These are phyloP conservation scores for Martes martes DNA, from an alignment of 2,113 vertebrate genomes.

Conservation along the genomic window DNA sequence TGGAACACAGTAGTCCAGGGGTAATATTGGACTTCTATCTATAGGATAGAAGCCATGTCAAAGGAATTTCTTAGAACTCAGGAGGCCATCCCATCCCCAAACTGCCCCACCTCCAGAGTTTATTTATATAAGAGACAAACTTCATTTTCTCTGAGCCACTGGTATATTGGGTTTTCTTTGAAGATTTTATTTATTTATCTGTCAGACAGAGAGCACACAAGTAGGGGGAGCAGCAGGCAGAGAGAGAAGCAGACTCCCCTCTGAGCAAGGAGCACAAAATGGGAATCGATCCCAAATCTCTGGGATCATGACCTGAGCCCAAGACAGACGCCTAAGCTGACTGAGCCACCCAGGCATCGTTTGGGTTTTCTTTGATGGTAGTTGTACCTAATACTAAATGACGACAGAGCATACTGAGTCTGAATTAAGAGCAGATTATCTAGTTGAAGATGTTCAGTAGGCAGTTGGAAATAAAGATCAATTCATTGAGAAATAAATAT, in stretches of 20 bases:
- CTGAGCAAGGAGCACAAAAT: too few relatives aligned
- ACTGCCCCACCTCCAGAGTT: not conserved
- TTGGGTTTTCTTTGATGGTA: not conserved
- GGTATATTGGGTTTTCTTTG: not conserved
- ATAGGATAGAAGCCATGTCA: not conserved
- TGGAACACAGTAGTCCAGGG: not conserved
- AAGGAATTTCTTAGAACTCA: not conserved
- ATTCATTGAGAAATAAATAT: not conserved
- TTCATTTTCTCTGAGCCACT: not conserved
- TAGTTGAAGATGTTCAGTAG: not conserved
- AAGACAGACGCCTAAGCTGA: too few relatives aligned
- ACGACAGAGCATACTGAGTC: not conserved
- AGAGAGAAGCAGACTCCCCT: too few relatives aligned
- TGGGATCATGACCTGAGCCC: too few relatives aligned
- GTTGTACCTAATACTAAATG: not conserved
- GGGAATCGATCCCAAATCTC: too few relatives aligned
- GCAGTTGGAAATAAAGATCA: not conserved
- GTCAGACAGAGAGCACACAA: too few relatives aligned
- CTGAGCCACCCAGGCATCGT: too few relatives aligned
- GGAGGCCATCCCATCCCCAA: not conserved
- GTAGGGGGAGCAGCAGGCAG: too few relatives aligned
- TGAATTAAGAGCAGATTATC: constrained; percentile 16
- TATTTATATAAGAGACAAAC: not conserved
- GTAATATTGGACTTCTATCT: not conserved
- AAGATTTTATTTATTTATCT: too few relatives aligned